A percentile compares a stretch with the other conserved stretches of the same genome.
phyloP scores from a whole-genome alignment of 2,113 vertebrate genomes.

The Lipophrys pholis region DNA sequence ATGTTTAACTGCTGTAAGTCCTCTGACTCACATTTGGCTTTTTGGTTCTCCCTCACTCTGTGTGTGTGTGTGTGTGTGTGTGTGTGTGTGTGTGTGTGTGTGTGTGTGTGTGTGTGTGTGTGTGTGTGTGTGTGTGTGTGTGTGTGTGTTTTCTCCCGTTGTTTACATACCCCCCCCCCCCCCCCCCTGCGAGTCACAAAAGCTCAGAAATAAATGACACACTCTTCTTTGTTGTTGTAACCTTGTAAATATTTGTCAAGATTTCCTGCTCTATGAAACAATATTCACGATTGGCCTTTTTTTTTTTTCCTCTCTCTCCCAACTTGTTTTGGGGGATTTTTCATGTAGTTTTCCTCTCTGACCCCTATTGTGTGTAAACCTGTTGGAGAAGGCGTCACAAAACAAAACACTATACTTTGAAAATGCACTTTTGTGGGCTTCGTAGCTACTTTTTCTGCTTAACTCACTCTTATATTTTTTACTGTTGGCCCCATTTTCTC shows the following conservation, averaged over 20 bases:
- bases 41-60: constrained; percentile 60
- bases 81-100: constrained; percentile 36
- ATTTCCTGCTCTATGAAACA: constrained; percentile 14
- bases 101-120: constrained; percentile 29
- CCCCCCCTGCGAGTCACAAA: constrained; percentile 26
- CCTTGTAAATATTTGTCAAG: constrained; percentile 38
- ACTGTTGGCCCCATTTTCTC: neutral
- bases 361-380: neutral
- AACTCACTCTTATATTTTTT: neutral
- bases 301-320: neutral
- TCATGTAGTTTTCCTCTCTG: neutral
- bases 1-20: constrained; percentile 72
- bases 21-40: constrained; percentile 75
- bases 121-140: constrained; percentile 37
- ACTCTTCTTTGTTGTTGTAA: constrained; percentile 14
- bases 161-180: constrained; percentile 52
- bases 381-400: neutral
- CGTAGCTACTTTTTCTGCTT: neutral
- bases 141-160: constrained; percentile 19
- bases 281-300: neutral
- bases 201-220: constrained; percentile 20
- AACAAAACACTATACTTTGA: neutral
- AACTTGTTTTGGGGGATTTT: too few species aligned
- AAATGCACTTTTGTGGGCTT: neutral
- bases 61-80: constrained; percentile 34